These are phyloP conservation scores for Frieseomelitta varia DNA, from an alignment of 1,140 invertebrate species.

Conservation along the genomic window DNA sequence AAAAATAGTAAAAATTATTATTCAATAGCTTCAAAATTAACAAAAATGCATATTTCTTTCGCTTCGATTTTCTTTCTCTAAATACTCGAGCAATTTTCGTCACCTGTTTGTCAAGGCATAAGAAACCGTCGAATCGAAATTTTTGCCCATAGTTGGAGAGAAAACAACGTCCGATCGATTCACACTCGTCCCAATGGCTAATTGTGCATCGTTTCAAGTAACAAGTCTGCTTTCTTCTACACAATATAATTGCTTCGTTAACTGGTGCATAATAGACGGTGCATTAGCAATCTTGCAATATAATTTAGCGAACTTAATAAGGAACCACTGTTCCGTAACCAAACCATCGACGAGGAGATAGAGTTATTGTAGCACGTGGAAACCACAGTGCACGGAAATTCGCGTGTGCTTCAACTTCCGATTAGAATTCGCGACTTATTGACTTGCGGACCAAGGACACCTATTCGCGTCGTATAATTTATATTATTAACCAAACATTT, in stretches of 20 bases:
- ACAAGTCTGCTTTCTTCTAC: not conserved
- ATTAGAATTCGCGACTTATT: constrained; percentile 17
- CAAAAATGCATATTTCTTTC: no score
- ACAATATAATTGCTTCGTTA: constrained; percentile 29
- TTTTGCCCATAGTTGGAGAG: no score
- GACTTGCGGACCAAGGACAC: not conserved
- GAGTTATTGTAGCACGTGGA: constrained; percentile 18
- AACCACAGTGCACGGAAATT: constrained; percentile 1
- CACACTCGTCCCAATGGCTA: not conserved
- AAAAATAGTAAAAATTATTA: no score
- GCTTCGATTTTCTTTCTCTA: no score
- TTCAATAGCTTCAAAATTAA: no score
- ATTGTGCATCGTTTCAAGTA: not conserved
- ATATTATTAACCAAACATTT: constrained; percentile 22
- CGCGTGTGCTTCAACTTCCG: not conserved
- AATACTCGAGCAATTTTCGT: no score
- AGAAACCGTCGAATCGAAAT: no score
- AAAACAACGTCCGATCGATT: no score
- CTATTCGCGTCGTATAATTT: constrained; percentile 6
- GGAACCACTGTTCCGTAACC: not conserved
- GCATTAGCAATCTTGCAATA: constrained; percentile 10
- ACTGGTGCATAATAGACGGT: constrained; percentile 1
- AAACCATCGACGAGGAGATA: not conserved
- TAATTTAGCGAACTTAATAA: constrained; percentile 36
- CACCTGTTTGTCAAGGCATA: no score